Percentiles rank a stretch among this genome's conserved stretches.
Evolutionary conservation across 2,888 invertebrate genomes (phyloP).

Genomic region (Tenthredo amoena): DNA sequence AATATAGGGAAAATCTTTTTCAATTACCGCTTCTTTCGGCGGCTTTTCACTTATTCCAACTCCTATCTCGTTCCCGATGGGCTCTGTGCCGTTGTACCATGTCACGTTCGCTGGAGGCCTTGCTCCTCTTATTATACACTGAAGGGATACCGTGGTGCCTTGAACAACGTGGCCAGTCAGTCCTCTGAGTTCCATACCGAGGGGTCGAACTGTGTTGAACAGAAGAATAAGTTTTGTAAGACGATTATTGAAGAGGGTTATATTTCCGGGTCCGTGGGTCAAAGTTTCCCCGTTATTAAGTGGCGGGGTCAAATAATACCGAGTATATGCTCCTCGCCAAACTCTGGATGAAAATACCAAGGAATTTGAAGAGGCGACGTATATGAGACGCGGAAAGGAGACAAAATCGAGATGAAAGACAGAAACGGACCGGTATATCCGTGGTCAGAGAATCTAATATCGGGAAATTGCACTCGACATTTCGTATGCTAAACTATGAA

Average conservation of each 20-base stretch:
- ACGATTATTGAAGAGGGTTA: background rate
- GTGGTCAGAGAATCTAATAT: slow-evolving; percentile 52
- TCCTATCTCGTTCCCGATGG: slow-evolving; percentile 70
- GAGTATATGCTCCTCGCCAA: background rate
- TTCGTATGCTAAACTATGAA: slow-evolving; percentile 59
- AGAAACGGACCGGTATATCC: background rate
- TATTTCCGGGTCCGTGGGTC: background rate
- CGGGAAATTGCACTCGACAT: slow-evolving; percentile 48
- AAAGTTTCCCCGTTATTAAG: slow-evolving; percentile 16
- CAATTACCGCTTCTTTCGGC: slow-evolving; percentile 71
- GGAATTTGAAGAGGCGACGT: background rate
- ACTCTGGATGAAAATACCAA: background rate
- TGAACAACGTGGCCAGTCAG: slow-evolving; percentile 89
- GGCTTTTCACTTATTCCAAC: slow-evolving; percentile 72
- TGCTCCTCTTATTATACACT: slow-evolving; percentile 89
- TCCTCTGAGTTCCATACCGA: slow-evolving; percentile 87
- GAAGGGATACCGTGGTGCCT: slow-evolving; percentile 88
- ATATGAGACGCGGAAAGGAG: background rate
- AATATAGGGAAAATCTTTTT: slow-evolving; percentile 26
- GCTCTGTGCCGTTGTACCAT: slow-evolving; percentile 90
- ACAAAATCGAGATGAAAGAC: background rate
- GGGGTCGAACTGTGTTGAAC: slow-evolving; percentile 86
- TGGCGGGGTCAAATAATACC: background rate
- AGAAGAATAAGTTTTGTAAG: slow-evolving; percentile 11
- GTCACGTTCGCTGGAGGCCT: slow-evolving; percentile 90